Conservation (phyloP, 2,888 invertebrate genomes). For the Tinea pellionella region DNA sequence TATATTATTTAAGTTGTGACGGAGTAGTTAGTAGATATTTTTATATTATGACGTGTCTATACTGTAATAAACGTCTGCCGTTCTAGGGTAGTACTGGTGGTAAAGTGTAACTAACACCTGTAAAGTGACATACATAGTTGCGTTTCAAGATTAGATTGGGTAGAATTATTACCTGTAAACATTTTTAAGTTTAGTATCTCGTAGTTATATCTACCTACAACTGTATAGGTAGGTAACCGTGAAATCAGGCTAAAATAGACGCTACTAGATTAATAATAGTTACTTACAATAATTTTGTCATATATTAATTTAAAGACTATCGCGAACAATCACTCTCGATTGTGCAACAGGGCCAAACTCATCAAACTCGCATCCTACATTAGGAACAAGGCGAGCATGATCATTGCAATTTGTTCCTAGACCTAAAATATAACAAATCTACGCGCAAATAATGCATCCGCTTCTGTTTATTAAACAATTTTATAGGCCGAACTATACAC, state of each 20-base stretch:
- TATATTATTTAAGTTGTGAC: no score
- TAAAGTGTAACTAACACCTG: no score
- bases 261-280: neutral
- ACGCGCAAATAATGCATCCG: neutral
- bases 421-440: neutral
- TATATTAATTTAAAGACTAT: conserved; percentile 2
- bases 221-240: neutral
- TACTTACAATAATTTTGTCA: neutral
- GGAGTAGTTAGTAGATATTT: no score
- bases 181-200: no score
- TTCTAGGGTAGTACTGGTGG: no score
- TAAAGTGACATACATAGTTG: no score
- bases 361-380: conserved; percentile 8
- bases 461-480: neutral
- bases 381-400: conserved; percentile 6
- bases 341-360: conserved; percentile 11
- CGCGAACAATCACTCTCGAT: conserved; percentile 3
- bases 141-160: no score
- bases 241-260: neutral
- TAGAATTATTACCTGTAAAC: no score
- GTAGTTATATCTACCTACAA: no score
- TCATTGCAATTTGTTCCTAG: neutral
- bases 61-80: no score
- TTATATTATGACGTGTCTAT: no score
- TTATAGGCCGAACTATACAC: neutral